Evolutionary conservation across 2,888 invertebrate species (phyloP), one percentile per base, ranked within the genome.

Genomic region (Amblyteles armatorius): DNA sequence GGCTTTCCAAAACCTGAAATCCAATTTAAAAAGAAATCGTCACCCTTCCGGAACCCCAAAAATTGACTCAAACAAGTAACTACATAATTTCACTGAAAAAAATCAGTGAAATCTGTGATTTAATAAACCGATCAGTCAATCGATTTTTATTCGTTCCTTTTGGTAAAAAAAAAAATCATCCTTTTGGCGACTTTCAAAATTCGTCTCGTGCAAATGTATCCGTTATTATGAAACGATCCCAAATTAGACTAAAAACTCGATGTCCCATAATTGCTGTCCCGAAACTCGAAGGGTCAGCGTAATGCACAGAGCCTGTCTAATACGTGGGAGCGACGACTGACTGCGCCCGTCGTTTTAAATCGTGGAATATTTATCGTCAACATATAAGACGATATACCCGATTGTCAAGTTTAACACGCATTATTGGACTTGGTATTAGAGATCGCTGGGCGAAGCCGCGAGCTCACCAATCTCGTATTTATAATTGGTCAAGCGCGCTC

Each of bases 391-490:
- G 13, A 73, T 16, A 26, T 55, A 55, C 44, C 55, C 55, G 77
- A 82, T 77, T 55, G 55, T 82, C 69, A 26, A 19, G 44, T 22
- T 52, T 65, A 67, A 71, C 65, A 77, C 26, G 19, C 48, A 33
- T 71, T 55, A 82, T 85, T 52, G 67, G 76, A 76, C 36, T 57
- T 73, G 68, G 44, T 52, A 80, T 73, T 60, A 65, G 77, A 33
- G 77, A 77, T 73, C 29, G 82, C 77, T 63, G 19, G 33, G 60
- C 40, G 72, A 69, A 63, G 77, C 68, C 83, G 63, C 77, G 77
- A 85, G 85, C 77, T 80, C 33, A 80, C 85, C 55, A 85, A 80
- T 85, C 77, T 68, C 68, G 85, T 83, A 85, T 85, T 85, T 85
- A 85, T 85, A 85, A 85, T 85, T 82, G 85, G 82, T 83, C 73